Evolutionary conservation across 2,797 vertebrate species (phyloP).

Genomic region (Masticophis lateralis): DNA sequence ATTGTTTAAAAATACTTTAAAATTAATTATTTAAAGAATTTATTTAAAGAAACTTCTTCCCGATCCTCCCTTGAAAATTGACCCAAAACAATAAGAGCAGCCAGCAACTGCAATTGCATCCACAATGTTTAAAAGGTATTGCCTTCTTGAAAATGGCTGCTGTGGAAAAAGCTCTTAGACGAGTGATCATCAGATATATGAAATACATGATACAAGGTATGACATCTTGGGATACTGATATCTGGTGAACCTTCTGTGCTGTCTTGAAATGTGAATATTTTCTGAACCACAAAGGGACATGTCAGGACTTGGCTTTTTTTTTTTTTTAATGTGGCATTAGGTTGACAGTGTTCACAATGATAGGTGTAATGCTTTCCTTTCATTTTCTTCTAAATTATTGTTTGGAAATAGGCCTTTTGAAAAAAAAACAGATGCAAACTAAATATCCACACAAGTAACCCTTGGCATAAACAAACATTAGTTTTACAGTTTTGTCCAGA

Average conservation of each 20-base stretch:
- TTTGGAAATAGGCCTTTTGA: neutral
- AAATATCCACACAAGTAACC: neutral
- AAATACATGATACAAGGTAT: neutral
- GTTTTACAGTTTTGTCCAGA: neutral
- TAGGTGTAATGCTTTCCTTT: neutral
- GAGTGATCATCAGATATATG: neutral
- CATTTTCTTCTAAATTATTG: conserved; percentile 3
- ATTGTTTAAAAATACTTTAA: neutral
- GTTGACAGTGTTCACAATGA: conserved; percentile 10
- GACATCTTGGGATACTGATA: neutral
- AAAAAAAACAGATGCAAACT: conserved; percentile 2
- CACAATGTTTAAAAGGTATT: neutral
- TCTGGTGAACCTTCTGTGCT: neutral
- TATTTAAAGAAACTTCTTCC: neutral
- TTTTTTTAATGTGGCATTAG: neutral
- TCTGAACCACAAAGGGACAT: neutral
- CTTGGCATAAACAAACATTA: conserved; percentile 13
- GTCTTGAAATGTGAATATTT: neutral
- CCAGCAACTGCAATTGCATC: neutral
- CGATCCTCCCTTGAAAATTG: neutral
- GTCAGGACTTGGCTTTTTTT: rapidly evolving
- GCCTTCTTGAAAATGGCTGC: neutral
- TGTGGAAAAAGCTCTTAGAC: neutral
- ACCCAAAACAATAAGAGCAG: neutral
- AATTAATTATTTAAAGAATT: neutral